Conservation (phyloP, 1,140 invertebrate genomes). For the Neodiprion fabricii region DNA sequence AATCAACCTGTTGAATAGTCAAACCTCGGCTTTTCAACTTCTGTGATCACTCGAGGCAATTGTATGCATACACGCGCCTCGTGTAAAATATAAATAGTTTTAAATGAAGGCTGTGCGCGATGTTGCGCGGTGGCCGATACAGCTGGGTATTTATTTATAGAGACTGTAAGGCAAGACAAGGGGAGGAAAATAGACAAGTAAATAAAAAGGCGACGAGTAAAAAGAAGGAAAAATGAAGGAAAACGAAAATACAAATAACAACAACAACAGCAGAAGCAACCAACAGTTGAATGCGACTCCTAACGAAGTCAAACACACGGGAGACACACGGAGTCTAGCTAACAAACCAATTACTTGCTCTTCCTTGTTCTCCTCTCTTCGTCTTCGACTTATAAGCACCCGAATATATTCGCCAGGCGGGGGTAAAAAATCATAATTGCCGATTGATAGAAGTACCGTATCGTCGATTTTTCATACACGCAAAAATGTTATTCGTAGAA, state of each 20-base stretch:
- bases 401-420: too few species aligned
- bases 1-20: neutral
- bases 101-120: neutral
- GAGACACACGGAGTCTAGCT: neutral
- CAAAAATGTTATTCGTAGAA: too few species aligned
- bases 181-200: neutral
- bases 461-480: too few species aligned
- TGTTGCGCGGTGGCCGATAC: neutral
- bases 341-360: neutral
- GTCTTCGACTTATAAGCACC: too few species aligned
- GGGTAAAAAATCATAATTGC: too few species aligned
- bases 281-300: neutral
- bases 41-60: too few species aligned
- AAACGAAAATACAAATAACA: neutral
- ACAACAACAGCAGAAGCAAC: too few species aligned
- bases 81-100: conserved; percentile 4
- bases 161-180: neutral
- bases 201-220: neutral
- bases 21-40: neutral
- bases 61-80: neutral
- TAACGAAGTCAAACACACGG: neutral
- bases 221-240: neutral
- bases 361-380: neutral
- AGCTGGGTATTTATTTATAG: neutral
- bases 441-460: too few species aligned